Base-by-base conservation (phyloP, 2,888 invertebrate species). In the Drosophila pseudotakahashii region DNA sequence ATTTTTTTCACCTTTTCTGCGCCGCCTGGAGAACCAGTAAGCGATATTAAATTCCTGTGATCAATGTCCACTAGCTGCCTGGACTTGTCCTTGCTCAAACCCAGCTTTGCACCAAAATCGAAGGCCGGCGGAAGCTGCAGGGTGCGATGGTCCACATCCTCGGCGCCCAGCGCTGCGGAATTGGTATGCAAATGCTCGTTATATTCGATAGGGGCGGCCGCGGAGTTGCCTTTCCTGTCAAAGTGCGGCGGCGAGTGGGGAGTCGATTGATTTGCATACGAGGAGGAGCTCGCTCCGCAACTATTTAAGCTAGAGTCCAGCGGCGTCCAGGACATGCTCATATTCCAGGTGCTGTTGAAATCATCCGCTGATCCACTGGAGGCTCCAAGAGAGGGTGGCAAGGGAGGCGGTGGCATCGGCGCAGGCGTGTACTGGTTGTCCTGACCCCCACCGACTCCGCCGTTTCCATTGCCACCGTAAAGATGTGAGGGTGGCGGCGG, bases 21-120 rank as follows among this genome's bases (percentile, higher is more conserved):
- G 5, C 69, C 73, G 10, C 90, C 93, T 0, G 95, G 95, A 23
- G 95, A 96, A 39, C 96, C 96, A 11, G 97, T 97, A 54, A 97
- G 91, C 66, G 96, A 95, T 88, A 97, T 97, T 70, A 97, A 92
- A 92, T 97, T 97, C 77, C 97, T 94, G 88, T 97, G 97, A 91
- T 97, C 97, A 52, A 97, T 95, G 90, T 97, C 96, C 91, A 94
- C 96, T 91, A 94, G 73, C 63, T 78, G 93, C 9, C 92, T 89
- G 14, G 89, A 70, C 78, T 92, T 92, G 30, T 90, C 91, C 59
- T 90, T 89, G 62, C 90, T 90, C 57, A 90, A 52, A 4, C 83
- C 86, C 7, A 89, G 61, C 63, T 90, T 90, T 14, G 83, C 69
- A 3, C 82, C 82, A 52, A 90, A 82, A 55, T 77, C 81, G 44